Percentiles rank a stretch among this genome's conserved stretches.
Conservation (phyloP, 2,797 vertebrate species). For the Periophthalmus magnuspinnatus region DNA sequence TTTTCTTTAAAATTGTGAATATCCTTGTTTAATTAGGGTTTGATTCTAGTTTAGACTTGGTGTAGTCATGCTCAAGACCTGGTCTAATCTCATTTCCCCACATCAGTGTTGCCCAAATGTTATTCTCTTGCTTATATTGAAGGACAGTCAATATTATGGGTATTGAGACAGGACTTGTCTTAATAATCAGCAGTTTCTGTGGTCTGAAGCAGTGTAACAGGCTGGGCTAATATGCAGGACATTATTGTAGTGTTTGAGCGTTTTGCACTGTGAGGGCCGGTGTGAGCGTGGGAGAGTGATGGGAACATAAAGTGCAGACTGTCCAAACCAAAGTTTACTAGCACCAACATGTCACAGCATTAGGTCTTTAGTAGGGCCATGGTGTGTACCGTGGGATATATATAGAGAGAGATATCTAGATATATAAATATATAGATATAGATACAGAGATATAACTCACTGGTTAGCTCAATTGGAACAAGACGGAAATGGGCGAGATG, state of each 20-base stretch:
- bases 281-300: constrained; percentile 54
- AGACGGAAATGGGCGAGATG: too few relatives aligned
- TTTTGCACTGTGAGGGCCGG: constrained; percentile 42
- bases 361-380: constrained; percentile 8
- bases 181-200: neutral
- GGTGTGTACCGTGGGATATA: too few relatives aligned
- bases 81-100: neutral
- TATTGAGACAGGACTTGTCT: too few relatives aligned
- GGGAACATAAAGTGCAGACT: constrained; percentile 40
- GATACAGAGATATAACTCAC: too few relatives aligned
- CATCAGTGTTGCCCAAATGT: neutral
- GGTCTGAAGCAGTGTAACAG: constrained; percentile 16
- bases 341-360: neutral
- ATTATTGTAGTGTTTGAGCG: constrained; percentile 27
- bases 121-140: neutral
- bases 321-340: constrained; percentile 25
- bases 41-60: too few relatives aligned
- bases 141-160: neutral
- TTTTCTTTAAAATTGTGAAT: neutral
- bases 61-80: too few relatives aligned
- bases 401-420: too few relatives aligned
- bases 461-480: too few relatives aligned
- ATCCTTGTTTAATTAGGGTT: neutral
- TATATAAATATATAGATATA: too few relatives aligned
- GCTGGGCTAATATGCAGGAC: constrained; percentile 15